Conservation (phyloP, 2,797 vertebrate species). For the Meriones psammophilus region DNA sequence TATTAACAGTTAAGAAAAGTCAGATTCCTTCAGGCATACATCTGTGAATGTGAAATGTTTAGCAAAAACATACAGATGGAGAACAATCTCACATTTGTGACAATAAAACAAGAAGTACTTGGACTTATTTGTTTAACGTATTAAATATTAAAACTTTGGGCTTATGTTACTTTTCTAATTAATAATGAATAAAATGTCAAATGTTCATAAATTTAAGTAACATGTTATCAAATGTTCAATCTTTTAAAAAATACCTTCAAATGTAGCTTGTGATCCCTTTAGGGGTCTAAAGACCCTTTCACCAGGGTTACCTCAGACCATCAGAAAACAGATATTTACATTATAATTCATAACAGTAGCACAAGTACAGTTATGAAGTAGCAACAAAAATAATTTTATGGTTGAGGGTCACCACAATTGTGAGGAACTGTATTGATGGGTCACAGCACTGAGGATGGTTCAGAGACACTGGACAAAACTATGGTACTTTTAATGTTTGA, state of each 20-base stretch:
- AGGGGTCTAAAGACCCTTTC: background rate
- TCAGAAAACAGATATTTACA: no score
- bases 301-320: no score
- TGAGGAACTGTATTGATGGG: background rate
- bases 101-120: background rate
- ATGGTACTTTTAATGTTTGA: conserved; percentile 39
- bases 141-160: no score
- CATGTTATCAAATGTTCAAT: background rate
- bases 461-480: background rate
- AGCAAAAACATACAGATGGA: background rate
- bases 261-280: background rate
- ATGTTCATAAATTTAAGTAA: background rate
- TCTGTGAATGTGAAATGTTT: background rate
- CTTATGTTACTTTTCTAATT: background rate
- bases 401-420: no score
- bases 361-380: no score
- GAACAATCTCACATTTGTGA: background rate
- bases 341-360: no score
- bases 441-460: background rate
- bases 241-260: background rate
- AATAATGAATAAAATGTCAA: background rate
- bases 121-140: conserved; percentile 2
- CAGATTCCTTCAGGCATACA: background rate
- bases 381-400: no score
- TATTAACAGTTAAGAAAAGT: background rate